Conservation (phyloP, 2,113 vertebrate genomes). For the Perca schrenkii region DNA sequence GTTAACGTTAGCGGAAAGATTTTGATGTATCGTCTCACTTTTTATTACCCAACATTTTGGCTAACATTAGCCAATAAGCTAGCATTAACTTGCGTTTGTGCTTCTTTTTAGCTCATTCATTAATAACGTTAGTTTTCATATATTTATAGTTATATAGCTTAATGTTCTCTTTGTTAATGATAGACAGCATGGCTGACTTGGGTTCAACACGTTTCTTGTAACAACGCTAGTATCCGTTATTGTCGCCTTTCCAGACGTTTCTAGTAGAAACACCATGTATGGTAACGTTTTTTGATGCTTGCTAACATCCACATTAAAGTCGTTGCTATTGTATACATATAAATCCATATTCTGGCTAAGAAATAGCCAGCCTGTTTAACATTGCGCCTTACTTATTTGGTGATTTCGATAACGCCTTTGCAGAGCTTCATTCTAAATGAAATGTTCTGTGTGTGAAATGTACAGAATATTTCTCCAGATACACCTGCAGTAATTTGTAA, state of each 20-base stretch:
- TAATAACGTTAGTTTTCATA: background rate
- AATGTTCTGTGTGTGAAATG: background rate
- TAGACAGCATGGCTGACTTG: background rate
- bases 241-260: slow-evolving; percentile 59
- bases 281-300: background rate
- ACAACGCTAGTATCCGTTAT: background rate
- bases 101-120: slow-evolving; percentile 11
- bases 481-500: background rate
- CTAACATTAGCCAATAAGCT: slow-evolving; percentile 57
- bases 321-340: background rate
- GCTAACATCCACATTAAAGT: background rate
- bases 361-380: background rate
- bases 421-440: background rate
- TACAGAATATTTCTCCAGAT: background rate
- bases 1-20: background rate
- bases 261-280: background rate
- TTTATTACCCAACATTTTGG: slow-evolving; percentile 1
- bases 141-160: background rate
- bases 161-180: background rate
- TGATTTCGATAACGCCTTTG: background rate
- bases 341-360: background rate
- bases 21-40: background rate
- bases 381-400: background rate
- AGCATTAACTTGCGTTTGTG: slow-evolving; percentile 29
- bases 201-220: background rate